phyloP scores from a whole-genome alignment of 2,888 invertebrate genomes.

The Cosmopolites sordidus region DNA sequence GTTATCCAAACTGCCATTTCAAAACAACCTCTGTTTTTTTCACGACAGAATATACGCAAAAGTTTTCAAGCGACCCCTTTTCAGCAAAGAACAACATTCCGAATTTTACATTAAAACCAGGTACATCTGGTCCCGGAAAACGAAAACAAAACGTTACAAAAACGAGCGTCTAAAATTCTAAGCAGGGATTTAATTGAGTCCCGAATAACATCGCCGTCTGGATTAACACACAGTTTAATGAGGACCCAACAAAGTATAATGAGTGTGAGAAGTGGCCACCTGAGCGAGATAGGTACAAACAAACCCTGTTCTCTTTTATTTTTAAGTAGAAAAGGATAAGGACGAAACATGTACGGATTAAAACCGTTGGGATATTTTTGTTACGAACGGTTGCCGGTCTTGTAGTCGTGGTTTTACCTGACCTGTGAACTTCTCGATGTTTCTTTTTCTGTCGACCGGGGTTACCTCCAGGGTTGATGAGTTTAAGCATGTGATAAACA shows the following conservation, averaged over 20 bases:
- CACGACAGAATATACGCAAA: too few species aligned
- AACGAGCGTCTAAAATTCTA: slow-evolving; percentile 14
- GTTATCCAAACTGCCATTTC: too few species aligned
- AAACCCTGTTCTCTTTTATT: slow-evolving; percentile 5
- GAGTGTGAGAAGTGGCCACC: slow-evolving; percentile 23
- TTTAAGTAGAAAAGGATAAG: not conserved
- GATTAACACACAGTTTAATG: slow-evolving; percentile 24
- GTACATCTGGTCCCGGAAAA: slow-evolving; percentile 7
- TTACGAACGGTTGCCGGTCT: not conserved
- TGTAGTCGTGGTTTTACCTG: slow-evolving; percentile 5
- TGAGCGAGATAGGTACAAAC: slow-evolving; percentile 9
- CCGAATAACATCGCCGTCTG: slow-evolving; percentile 19
- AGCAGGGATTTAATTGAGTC: slow-evolving; percentile 21
- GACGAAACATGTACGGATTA: not conserved
- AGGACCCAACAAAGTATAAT: slow-evolving; percentile 20
- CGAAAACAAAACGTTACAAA: slow-evolving; percentile 16
- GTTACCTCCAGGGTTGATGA: slow-evolving; percentile 6
- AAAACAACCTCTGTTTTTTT: too few species aligned
- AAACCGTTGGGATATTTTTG: too few species aligned
- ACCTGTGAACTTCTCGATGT: slow-evolving; percentile 8
- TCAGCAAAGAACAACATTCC: not conserved
- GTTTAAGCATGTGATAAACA: slow-evolving; percentile 6
- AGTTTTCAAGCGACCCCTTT: too few species aligned
- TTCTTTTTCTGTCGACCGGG: slow-evolving; percentile 4
- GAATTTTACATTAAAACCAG: slow-evolving; percentile 3